Conservation (phyloP, 2,888 invertebrate species). For the Orthosia gothica region DNA sequence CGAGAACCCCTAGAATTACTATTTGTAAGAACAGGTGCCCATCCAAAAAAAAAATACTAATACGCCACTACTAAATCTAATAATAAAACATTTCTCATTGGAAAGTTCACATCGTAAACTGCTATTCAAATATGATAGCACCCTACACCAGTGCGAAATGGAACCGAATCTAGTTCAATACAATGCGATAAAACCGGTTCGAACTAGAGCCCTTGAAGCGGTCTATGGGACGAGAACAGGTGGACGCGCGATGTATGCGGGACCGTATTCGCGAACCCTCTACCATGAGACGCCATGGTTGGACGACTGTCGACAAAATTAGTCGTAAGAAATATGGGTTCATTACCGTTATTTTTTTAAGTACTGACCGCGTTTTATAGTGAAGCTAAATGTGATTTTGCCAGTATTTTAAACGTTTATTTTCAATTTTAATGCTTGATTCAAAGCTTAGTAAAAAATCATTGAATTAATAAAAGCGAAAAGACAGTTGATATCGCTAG, state of each 20-base stretch:
- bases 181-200: slow-evolving; percentile 64
- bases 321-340: neutral
- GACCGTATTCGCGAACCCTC: slow-evolving; percentile 64
- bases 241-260: slow-evolving; percentile 57
- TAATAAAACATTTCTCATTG: slow-evolving; percentile 62
- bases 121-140: slow-evolving; percentile 52
- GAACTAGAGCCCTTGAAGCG: slow-evolving; percentile 63
- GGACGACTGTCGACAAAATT: slow-evolving; percentile 9
- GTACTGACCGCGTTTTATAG: neutral
- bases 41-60: slow-evolving; percentile 1
- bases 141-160: slow-evolving; percentile 57
- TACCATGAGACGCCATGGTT: slow-evolving; percentile 45
- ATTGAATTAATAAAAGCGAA: neutral
- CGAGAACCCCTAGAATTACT: too few species aligned
- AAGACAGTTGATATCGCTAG: neutral
- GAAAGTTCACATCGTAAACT: slow-evolving; percentile 63
- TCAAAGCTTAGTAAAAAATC: neutral
- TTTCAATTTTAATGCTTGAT: neutral
- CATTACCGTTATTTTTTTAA: neutral
- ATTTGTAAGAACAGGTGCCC: slow-evolving; percentile 6
- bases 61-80: slow-evolving; percentile 22
- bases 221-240: slow-evolving; percentile 74
- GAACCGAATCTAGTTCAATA: slow-evolving; percentile 64
- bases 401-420: neutral
- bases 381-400: neutral